Conservation (phyloP, 2,797 vertebrate genomes). For the Amniataba percoides region DNA sequence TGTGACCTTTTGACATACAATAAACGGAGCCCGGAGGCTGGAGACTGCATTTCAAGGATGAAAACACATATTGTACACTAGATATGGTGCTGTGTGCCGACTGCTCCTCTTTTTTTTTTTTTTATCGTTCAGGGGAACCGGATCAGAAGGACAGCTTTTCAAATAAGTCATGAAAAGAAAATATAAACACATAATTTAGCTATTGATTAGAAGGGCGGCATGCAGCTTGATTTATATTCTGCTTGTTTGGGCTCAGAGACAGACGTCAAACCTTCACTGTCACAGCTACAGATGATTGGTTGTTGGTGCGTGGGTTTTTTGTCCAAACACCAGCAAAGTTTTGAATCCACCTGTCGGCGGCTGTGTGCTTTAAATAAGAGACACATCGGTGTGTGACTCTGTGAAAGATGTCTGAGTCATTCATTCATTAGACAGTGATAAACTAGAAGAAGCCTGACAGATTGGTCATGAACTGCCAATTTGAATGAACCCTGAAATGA, state of each 20-base stretch:
- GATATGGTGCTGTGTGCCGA: neutral
- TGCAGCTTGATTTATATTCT: neutral
- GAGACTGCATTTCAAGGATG: neutral
- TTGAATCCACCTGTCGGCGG: neutral
- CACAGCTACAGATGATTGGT: neutral
- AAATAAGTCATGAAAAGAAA: constrained; percentile 16
- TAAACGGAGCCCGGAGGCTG: constrained; percentile 9
- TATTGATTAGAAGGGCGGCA: neutral
- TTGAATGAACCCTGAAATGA: neutral
- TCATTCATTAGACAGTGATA: neutral
- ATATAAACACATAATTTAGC: neutral
- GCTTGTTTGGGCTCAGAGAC: neutral
- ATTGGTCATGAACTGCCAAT: neutral
- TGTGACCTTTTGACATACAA: constrained; percentile 26
- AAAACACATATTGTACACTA: constrained; percentile 5
- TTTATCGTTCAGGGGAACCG: neutral
- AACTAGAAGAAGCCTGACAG: neutral
- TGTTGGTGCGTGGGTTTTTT: neutral
- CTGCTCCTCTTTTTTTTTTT: neutral
- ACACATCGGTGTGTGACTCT: neutral
- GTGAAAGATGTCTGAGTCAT: neutral
- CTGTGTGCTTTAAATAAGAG: neutral
- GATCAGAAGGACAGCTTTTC: constrained; percentile 1
- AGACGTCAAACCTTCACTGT: neutral
- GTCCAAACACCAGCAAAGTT: neutral